Evolutionary conservation across 2,888 invertebrate species (phyloP).

Genomic region (Netelia fuscicornis): DNA sequence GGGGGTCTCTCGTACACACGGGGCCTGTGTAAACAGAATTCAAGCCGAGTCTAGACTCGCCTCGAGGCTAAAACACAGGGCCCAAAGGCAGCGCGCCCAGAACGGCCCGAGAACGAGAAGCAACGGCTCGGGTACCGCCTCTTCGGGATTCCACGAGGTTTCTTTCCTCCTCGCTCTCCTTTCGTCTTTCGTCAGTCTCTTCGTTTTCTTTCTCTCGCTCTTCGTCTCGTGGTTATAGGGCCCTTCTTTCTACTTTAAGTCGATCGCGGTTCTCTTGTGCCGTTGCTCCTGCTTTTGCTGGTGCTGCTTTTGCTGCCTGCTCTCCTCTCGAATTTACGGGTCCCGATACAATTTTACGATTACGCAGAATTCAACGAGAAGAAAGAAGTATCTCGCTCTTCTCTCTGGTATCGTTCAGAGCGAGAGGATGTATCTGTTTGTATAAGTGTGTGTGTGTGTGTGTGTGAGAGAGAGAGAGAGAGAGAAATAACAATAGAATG

Average conservation of each 20-base stretch:
- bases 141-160: constrained; percentile 67
- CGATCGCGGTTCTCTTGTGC: constrained; percentile 58
- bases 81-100: constrained; percentile 50
- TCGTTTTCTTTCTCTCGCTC: background rate
- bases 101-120: constrained; percentile 59
- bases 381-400: constrained; percentile 42
- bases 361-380: constrained; percentile 67
- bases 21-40: constrained; percentile 72
- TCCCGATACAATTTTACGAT: constrained; percentile 69
- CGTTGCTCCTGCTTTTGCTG: background rate
- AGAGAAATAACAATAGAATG: constrained; percentile 63
- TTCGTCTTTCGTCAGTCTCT: background rate
- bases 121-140: constrained; percentile 69
- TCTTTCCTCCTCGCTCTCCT: constrained; percentile 2
- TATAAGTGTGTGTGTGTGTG: background rate
- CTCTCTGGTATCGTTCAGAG: constrained; percentile 28
- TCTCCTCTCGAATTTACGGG: constrained; percentile 68
- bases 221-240: constrained; percentile 42
- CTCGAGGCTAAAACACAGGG: constrained; percentile 70
- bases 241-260: constrained; percentile 62
- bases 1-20: constrained; percentile 57
- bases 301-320: constrained; percentile 41
- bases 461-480: background rate
- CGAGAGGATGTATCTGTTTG: background rate
- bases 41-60: constrained; percentile 69